These are phyloP conservation scores for Gymnoscopelus microlampas DNA, from an alignment of 2,797 vertebrate genomes.

Conservation along the genomic window DNA sequence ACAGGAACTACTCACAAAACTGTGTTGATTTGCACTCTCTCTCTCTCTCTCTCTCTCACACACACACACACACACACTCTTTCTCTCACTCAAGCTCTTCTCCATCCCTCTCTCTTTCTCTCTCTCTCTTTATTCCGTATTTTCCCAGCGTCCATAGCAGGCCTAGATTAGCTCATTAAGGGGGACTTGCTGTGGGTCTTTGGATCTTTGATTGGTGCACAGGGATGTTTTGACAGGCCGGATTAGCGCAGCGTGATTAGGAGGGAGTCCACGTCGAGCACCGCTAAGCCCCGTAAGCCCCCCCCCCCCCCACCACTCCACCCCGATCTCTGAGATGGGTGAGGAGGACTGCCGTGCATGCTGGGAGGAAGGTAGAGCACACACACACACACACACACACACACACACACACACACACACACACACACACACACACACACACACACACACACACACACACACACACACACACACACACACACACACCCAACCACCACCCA, in stretches of 20 bases:
- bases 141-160: slow-evolving; percentile 65
- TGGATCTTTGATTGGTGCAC: slow-evolving; percentile 68
- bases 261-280: slow-evolving; percentile 59
- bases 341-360: slow-evolving; percentile 54
- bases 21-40: slow-evolving; percentile 19
- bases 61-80: slow-evolving; percentile 17
- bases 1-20: slow-evolving; percentile 26
- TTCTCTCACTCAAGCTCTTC: not conserved
- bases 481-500: too few species aligned
- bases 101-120: not conserved
- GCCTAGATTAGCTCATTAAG: slow-evolving; percentile 75
- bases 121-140: slow-evolving; percentile 9
- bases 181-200: slow-evolving; percentile 42
- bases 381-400: not conserved
- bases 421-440: too few species aligned
- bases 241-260: slow-evolving; percentile 77
- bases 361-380: slow-evolving; percentile 38
- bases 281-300: slow-evolving; percentile 69
- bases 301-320: not conserved
- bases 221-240: slow-evolving; percentile 73
- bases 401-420: not conserved
- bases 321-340: slow-evolving; percentile 6
- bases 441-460: too few species aligned
- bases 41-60: slow-evolving; percentile 11
- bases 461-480: too few species aligned